phyloP scores from a whole-genome alignment of 37 sponge, comb jelly and placozoan species.

The Cladorhizidae sp. region DNA sequence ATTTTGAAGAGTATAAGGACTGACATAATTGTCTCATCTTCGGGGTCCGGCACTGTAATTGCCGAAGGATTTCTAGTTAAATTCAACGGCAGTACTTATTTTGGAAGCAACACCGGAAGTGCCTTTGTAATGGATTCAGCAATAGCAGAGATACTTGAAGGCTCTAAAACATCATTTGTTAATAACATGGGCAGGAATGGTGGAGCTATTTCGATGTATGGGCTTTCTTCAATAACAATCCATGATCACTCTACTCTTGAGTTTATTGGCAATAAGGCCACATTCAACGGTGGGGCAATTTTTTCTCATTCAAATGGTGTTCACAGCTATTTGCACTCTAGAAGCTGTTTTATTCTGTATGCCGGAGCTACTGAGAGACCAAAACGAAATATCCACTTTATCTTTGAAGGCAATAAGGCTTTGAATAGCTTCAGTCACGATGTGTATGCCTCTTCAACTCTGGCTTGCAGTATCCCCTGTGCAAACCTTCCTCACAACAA shows the following conservation, averaged over 20 bases:
- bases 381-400: not conserved
- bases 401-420: conserved; percentile 12
- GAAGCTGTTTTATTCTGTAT: conserved; percentile 28
- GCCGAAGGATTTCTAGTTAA: not conserved
- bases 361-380: not conserved
- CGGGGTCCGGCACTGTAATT: not conserved
- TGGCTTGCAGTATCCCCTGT: not conserved
- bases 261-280: conserved; percentile 24
- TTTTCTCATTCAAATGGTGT: not conserved
- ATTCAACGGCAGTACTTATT: not conserved
- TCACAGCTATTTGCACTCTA: not conserved
- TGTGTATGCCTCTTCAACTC: conserved; percentile 1
- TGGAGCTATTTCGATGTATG: conserved; percentile 20
- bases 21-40: not conserved
- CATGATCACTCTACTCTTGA: not conserved
- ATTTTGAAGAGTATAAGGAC: not conserved
- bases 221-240: not conserved
- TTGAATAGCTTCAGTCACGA: conserved; percentile 1
- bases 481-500: not conserved
- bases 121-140: conserved; percentile 3
- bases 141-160: not conserved
- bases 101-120: not conserved
- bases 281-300: conserved; percentile 16
- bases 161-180: not conserved
- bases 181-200: conserved; percentile 28